Evolutionary conservation across 2,113 vertebrate species (phyloP).

Genomic region (Chelonoidis abingdonii): DNA sequence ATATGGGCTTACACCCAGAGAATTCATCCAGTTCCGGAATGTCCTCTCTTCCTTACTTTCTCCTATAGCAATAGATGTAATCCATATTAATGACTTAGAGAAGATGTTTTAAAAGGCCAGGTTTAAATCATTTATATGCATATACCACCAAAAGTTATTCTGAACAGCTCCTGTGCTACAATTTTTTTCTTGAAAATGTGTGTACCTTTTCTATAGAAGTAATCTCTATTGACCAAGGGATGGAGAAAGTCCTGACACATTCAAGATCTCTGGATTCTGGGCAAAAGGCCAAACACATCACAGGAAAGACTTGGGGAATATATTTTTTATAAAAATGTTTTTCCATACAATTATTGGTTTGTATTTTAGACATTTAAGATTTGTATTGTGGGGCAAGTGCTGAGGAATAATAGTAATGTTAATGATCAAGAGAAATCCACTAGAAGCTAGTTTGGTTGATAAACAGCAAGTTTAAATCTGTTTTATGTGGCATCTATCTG

Average conservation of each 20-base stretch:
- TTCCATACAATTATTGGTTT: not conserved
- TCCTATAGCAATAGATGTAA: slow-evolving; percentile 75
- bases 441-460: not conserved
- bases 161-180: not conserved
- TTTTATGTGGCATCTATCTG: not conserved
- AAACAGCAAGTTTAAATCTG: not conserved
- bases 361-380: not conserved
- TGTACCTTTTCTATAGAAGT: not conserved
- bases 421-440: not conserved
- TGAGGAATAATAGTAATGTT: not conserved
- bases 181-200: not conserved
- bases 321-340: not conserved
- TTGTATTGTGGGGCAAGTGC: not conserved
- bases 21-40: slow-evolving; percentile 99
- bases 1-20: slow-evolving; percentile 90
- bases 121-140: not conserved
- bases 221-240: not conserved
- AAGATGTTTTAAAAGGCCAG: not conserved
- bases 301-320: not conserved
- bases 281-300: not conserved
- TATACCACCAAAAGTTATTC: not conserved
- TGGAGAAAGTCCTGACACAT: not conserved
- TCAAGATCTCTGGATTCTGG: not conserved
- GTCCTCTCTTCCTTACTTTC: slow-evolving; percentile 95
- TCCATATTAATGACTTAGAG: slow-evolving; percentile 38